phyloP scores from a whole-genome alignment of 2,888 invertebrate genomes.

The Polydrusus cervinus region DNA sequence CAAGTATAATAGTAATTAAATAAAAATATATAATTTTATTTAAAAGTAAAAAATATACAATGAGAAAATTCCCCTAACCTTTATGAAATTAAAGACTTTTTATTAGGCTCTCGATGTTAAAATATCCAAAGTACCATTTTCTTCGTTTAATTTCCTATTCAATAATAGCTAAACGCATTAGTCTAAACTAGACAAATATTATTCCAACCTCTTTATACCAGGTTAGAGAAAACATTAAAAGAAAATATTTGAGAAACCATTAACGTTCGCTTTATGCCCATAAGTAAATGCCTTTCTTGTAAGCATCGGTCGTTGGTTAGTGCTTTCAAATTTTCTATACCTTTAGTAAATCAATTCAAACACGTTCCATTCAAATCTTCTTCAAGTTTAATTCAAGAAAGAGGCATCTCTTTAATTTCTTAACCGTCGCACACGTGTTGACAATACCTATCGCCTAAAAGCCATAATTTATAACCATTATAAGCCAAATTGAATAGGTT shows the following conservation, averaged over 20 bases:
- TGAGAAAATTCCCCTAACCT: not conserved
- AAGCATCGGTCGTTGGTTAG: conserved; percentile 13
- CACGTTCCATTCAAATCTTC: conserved; percentile 34
- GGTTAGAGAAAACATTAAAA: not conserved
- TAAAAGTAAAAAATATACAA: not conserved
- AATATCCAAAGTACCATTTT: not conserved
- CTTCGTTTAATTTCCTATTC: not conserved
- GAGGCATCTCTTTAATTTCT: conserved; percentile 47
- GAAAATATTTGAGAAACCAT: conserved; percentile 41
- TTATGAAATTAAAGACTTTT: too few relatives aligned
- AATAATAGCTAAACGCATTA: not conserved
- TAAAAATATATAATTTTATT: too few relatives aligned
- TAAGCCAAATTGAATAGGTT: conserved; percentile 60
- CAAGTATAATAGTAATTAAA: too few relatives aligned
- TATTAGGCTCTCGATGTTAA: too few relatives aligned
- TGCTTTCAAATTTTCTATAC: conserved; percentile 13
- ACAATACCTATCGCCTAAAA: conserved; percentile 68
- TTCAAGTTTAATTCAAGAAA: conserved; percentile 44
- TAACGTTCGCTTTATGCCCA: conserved; percentile 27
- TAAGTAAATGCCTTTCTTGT: conserved; percentile 16
- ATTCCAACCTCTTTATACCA: not conserved
- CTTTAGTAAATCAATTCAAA: conserved; percentile 25
- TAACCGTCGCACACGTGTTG: conserved; percentile 66
- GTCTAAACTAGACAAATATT: not conserved
- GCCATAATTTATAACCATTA: conserved; percentile 68